These are phyloP conservation scores for Norana najaformis DNA, from an alignment of 2,888 invertebrate species.

Conservation along the genomic window DNA sequence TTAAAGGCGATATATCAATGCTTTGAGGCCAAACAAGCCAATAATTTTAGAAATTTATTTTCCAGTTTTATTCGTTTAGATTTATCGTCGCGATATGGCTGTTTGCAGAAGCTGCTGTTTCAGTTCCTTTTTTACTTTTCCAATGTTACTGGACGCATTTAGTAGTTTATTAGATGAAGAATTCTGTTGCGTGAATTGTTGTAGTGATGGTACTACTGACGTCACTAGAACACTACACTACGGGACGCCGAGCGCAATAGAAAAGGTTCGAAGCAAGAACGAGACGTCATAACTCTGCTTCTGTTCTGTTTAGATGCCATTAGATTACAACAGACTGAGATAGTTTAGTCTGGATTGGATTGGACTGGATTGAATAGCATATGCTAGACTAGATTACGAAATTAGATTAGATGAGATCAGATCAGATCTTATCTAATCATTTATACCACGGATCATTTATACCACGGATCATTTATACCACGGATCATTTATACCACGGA, in stretches of 20 bases:
- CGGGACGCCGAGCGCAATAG: conserved; percentile 53
- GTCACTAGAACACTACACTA: conserved; percentile 60
- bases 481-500: too few relatives aligned
- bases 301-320: not conserved
- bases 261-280: conserved; percentile 54
- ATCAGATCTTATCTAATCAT: too few relatives aligned
- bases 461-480: too few relatives aligned
- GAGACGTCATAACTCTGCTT: not conserved
- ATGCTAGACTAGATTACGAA: too few relatives aligned
- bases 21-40: not conserved
- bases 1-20: not conserved
- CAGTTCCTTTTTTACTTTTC: not conserved
- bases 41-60: too few relatives aligned
- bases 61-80: too few relatives aligned
- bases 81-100: too few relatives aligned
- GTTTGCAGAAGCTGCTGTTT: not conserved
- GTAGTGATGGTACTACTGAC: conserved; percentile 61
- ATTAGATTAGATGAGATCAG: too few relatives aligned
- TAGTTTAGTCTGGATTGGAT: not conserved
- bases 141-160: not conserved
- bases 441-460: too few relatives aligned
- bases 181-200: not conserved
- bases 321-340: not conserved
- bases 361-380: too few relatives aligned
- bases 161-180: not conserved